Conservation (phyloP, 2,888 invertebrate genomes). For the Cancer borealis region DNA sequence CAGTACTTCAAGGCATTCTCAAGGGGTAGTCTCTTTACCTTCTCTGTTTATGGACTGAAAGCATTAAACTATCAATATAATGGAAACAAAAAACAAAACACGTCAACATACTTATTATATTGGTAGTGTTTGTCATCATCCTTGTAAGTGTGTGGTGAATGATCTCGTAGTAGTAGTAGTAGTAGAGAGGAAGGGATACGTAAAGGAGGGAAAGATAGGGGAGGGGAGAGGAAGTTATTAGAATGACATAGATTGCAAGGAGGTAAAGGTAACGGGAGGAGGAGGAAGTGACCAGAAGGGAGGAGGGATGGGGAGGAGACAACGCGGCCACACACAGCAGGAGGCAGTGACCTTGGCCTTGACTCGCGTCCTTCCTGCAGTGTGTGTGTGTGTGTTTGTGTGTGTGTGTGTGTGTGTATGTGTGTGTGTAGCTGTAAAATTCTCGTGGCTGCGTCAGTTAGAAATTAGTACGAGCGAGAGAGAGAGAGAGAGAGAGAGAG, state of each 20-base stretch:
- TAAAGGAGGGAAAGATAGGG: background rate
- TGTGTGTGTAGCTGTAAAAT: conserved; percentile 21
- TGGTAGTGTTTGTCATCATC: background rate
- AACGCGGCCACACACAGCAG: background rate
- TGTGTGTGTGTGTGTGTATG: conserved; percentile 4
- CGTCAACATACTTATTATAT: too few relatives aligned
- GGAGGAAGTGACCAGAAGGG: background rate
- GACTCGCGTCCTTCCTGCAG: background rate
- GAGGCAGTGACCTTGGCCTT: conserved; percentile 5
- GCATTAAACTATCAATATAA: background rate
- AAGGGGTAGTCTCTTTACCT: background rate
- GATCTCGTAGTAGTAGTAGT: background rate
- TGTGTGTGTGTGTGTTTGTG: conserved; percentile 59
- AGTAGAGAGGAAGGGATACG: background rate
- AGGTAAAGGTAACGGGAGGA: background rate
- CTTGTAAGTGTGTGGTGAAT: background rate
- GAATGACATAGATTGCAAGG: background rate
- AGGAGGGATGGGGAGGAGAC: background rate
- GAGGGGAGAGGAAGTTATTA: background rate
- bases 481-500: background rate
- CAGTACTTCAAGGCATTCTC: background rate
- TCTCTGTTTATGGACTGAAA: background rate
- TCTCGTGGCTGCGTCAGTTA: background rate
- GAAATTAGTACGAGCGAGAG: background rate
- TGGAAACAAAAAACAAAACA: too few relatives aligned